Evolutionary conservation across 2,888 invertebrate genomes (phyloP).

Genomic region (Sarcophaga carnaria): DNA sequence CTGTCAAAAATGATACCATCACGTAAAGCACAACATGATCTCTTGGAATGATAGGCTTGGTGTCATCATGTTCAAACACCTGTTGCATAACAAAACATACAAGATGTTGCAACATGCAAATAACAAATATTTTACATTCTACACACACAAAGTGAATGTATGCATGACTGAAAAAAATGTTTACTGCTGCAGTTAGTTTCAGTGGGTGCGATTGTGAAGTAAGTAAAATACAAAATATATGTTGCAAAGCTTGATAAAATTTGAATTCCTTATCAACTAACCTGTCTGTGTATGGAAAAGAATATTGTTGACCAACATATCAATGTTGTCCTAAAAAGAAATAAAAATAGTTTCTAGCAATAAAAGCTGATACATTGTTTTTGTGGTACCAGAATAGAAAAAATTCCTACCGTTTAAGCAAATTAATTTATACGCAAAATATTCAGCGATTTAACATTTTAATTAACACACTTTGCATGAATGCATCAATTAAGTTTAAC

Average conservation of each 20-base stretch:
- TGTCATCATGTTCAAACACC: slow-evolving; percentile 63
- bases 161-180: too few relatives aligned
- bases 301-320: not conserved
- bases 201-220: not conserved
- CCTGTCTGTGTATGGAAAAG: not conserved
- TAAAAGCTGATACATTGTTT: not conserved
- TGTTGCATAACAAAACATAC: slow-evolving; percentile 51
- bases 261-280: not conserved
- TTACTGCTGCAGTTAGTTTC: not conserved
- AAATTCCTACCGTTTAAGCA: not conserved
- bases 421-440: too few relatives aligned
- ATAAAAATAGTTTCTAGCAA: not conserved
- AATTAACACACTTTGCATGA: too few relatives aligned
- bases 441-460: too few relatives aligned
- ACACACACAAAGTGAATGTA: not conserved
- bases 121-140: slow-evolving; percentile 10
- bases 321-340: not conserved
- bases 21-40: slow-evolving; percentile 40
- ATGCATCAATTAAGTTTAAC: too few relatives aligned
- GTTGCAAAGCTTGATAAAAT: not conserved
- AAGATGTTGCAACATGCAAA: slow-evolving; percentile 42
- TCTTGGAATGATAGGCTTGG: slow-evolving; percentile 34
- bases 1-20: not conserved
- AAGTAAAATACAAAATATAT: not conserved
- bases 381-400: not conserved